Base-by-base conservation (phyloP, 2,113 vertebrate genomes). In the Chaenogobius annularis region DNA sequence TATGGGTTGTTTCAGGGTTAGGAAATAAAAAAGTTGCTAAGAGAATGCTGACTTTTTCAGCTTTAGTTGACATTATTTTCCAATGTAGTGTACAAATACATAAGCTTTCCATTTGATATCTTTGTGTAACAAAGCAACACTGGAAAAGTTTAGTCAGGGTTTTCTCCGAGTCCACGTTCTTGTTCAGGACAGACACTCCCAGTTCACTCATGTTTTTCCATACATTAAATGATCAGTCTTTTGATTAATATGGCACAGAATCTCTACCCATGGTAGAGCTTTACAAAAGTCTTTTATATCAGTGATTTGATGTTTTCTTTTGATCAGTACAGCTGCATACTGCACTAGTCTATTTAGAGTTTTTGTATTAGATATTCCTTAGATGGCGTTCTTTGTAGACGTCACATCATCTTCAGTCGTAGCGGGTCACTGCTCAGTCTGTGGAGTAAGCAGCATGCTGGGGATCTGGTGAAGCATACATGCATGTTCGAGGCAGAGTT, bases 391-490 rank as follows among this genome's bases (percentile, higher is more conserved):
- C 50, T 54, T 52, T 7, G 2, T 14, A 20, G 74, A 76, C 70
- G 78, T 81, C 86, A 74, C 66, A 70, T 74, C 75, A 64, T 67
- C 48, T 61, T 68, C 55, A 74, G 69, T 68, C 67, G 82, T 72
- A 61, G 59, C 66, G 56, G 43, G 5, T 5, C 47, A 61, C 47
- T 48, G 26, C 83, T 77, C 75, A 74, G 69, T 83, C 71, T 82
- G 69, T 84, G 71, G 47, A 69, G 35, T 55, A 59, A 88, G 84
- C 85, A 76, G 86, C 90, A 91, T 91, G 90, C 88, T 83, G 68
- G 81, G 81, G 78, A 89, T 74, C 80, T 79, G 80, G 46, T 91
- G 76, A 88, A 88, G 86, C 88, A 84, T 81, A 86, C 89, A 89
- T 90, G 89, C 90, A 89, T 22, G 79, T 68, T 20, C n/a, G 19